phyloP scores from a whole-genome alignment of 2,797 vertebrate species.

The Sparus aurata region DNA sequence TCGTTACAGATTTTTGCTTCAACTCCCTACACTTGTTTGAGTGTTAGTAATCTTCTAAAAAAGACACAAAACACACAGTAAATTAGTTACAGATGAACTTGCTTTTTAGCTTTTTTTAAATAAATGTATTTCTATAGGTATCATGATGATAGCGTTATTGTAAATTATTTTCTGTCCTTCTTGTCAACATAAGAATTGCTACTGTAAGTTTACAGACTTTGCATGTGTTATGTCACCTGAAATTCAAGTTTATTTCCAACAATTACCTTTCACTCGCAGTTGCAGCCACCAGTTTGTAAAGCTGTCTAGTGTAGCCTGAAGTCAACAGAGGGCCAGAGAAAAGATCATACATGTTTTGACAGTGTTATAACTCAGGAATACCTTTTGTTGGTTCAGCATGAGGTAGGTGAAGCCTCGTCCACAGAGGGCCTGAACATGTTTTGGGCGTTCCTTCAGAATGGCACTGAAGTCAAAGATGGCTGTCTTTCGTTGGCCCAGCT shows the following conservation, averaged over 20 bases:
- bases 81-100: too few species aligned
- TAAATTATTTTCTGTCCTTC: too few species aligned
- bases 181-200: too few species aligned
- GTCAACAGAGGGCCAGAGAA: background rate
- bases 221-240: too few species aligned
- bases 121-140: too few species aligned
- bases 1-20: too few species aligned
- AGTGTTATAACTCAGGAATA: conserved; percentile 57
- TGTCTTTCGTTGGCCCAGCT: conserved; percentile 93
- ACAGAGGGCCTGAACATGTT: conserved; percentile 89
- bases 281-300: background rate
- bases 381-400: conserved; percentile 92
- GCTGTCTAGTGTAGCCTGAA: background rate
- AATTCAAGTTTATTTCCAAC: background rate
- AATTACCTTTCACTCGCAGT: background rate
- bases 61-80: too few species aligned
- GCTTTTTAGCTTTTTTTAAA: too few species aligned
- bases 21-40: too few species aligned
- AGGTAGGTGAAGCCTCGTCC: conserved; percentile 91
- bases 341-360: background rate
- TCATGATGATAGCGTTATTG: too few species aligned
- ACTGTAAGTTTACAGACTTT: too few species aligned
- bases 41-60: too few species aligned
- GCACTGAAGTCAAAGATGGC: conserved; percentile 95
- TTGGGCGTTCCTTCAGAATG: conserved; percentile 87